Evolutionary conservation across 2,888 invertebrate species (phyloP), one percentile per base, ranked within the genome.

Genomic region (Aradus depressus): DNA sequence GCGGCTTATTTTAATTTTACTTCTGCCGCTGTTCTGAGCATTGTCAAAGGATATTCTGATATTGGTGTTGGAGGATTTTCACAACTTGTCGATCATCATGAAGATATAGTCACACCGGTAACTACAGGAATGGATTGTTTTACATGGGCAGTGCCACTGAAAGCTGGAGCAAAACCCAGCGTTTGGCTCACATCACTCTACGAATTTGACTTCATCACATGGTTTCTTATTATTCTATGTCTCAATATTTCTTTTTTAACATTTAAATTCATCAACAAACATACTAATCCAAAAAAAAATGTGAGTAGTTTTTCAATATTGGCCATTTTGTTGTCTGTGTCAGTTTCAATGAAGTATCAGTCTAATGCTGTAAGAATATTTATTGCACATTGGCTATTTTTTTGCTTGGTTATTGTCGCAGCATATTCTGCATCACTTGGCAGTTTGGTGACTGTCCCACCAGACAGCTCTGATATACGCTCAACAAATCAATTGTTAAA

Each of bases 71-170:
- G 62, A 3, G 56, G 58, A 44, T 62, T 62, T 43, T 60, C 60
- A 2, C 55, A 59, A 32, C 50, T 61, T 23, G 50, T 59, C 14
- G 60, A 62, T 45, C 51, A 54, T 19, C 57, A 60, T 38, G 52
- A 56, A 2, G 54, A 57, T 8, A 53, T 60, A 1, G 54, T 55
- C 10, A 59, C 60, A 19, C 56, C 60, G 6, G 56, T 57, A 39
- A 60, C 62, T 51, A 60, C 58, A 6, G 53, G 58, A 41, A 61
- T 61, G 58, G 62, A 62, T 19, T 62, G 62, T 38, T 62, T 61
- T 43, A 62, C 62, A 0, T 62, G 62, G 62, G 62, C 61, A 5
- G 60, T 62, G 6, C 62, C 62, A 1, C 44, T 57, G 14, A 59
- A 60, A 16, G 60, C 60, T 25, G 62, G 62, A n/a, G 44, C 47